Percentiles rank a stretch among this genome's conserved stretches.
Evolutionary conservation across 2,797 vertebrate species (phyloP).

Genomic region (Chelonia mydas): DNA sequence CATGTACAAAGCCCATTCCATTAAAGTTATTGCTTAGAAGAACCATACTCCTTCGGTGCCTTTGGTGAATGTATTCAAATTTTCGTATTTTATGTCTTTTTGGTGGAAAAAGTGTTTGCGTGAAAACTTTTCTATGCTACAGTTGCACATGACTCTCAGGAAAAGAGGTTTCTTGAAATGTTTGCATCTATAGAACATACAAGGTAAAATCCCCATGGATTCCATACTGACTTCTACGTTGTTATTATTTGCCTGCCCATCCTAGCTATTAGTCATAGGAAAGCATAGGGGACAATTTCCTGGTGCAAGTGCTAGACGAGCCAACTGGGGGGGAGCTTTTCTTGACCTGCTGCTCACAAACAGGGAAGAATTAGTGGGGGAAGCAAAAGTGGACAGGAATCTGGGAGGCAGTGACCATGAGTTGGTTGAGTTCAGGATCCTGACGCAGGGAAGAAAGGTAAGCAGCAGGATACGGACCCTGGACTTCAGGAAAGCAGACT

Average conservation of each 20-base stretch:
- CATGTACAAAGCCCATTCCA: neutral
- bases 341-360: no score
- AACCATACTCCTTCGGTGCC: neutral
- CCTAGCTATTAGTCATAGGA: no score
- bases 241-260: neutral
- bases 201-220: neutral
- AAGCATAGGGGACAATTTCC: no score
- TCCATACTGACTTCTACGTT: neutral
- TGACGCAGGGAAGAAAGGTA: no score
- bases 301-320: no score
- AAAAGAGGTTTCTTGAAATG: slow-evolving; percentile 6
- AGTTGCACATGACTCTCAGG: neutral
- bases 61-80: neutral
- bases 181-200: slow-evolving; percentile 9
- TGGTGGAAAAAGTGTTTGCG: neutral
- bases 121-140: slow-evolving; percentile 3
- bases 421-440: no score
- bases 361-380: no score
- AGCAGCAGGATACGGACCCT: no score
- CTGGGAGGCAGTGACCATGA: no score
- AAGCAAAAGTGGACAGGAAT: no score
- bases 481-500: no score
- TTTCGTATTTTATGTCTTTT: slow-evolving; percentile 18
- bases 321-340: no score
- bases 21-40: slow-evolving; percentile 28